Evolutionary conservation across 2,888 invertebrate species (phyloP), one percentile per base, ranked within the genome.

Genomic region (Hypomecis punctinalis): DNA sequence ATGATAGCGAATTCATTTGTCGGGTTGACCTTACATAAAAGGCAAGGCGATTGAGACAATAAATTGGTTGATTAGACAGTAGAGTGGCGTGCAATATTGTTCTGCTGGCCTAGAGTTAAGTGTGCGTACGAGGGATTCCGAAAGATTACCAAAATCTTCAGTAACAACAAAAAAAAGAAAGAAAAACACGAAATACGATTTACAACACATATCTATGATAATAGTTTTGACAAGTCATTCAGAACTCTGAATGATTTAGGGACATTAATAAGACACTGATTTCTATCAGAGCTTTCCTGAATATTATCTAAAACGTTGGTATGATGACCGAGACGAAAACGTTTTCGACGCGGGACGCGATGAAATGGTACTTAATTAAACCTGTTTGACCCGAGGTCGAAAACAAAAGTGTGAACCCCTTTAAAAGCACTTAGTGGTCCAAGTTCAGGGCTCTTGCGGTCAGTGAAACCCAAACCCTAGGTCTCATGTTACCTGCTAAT

Each of bases 61-160:
- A 59, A 61, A 68, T 66, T 52, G 63, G 51, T 61, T 60, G 67
- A 57, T 67, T 56, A 63, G 68, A 65, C 66, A 64, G 59, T 58
- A 62, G 55, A 64, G 55, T 59, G 63, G 58, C 61, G 46, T 53
- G 58, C 60, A 11, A 58, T 54, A 55, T 11, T 55, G 43, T 52
- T 40, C 36, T 58, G 43, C 43, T 53, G 11, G 52, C n/a, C 9
- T 47, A 47, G 39, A 48, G 8, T 39, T 33, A n/a, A 39, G 39
- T 39, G 13, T 9, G 40, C 9, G 6, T 3, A 10, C 23, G 42
- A 52, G 40, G 23, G 40, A 10, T 23, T n/a, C 9, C n/a, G 0
- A 9, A 5, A 10, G 13, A 39, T 7, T 51, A 51, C 5, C n/a
- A 7, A 37, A 0, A 11, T n/a, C 13, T 37, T 37, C 8, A 33